Conservation (phyloP, 1,140 invertebrate genomes). For the Eulimnadia texana region DNA sequence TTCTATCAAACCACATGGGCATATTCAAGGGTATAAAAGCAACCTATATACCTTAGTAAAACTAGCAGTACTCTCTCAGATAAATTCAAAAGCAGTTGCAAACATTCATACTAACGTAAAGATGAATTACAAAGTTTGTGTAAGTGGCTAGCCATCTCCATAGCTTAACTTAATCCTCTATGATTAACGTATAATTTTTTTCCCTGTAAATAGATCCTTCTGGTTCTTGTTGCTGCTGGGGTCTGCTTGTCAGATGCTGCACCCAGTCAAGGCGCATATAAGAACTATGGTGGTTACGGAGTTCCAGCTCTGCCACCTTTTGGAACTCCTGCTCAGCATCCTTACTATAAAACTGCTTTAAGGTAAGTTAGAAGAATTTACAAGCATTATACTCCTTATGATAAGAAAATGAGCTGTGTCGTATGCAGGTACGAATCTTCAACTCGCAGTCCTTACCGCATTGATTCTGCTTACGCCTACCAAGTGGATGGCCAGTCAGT, state of each 20-base stretch:
- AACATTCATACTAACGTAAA: too few relatives aligned
- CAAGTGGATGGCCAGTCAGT: constrained; percentile 16
- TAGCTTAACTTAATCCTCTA: not conserved
- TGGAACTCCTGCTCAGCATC: constrained; percentile 7
- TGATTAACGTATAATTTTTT: not conserved
- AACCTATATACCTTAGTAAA: too few relatives aligned
- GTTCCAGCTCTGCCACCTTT: constrained; percentile 4
- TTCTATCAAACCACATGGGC: too few relatives aligned
- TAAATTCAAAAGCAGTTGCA: too few relatives aligned
- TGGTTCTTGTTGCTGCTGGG: not conserved
- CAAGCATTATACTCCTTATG: too few relatives aligned
- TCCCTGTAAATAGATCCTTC: not conserved
- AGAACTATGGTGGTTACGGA: not conserved
- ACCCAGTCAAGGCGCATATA: not conserved
- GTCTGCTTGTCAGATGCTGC: not conserved
- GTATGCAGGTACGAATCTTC: constrained; percentile 13
- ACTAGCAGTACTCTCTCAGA: too few relatives aligned
- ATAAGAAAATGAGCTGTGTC: too few relatives aligned
- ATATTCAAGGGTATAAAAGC: too few relatives aligned
- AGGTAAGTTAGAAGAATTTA: not conserved
- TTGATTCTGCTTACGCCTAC: constrained; percentile 15
- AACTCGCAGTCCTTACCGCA: not conserved
- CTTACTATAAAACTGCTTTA: not conserved
- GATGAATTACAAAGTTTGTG: not conserved
- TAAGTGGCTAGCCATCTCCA: not conserved